These are phyloP conservation scores for Aplidium turbinatum DNA, from an alignment of 23 tunicate species.

Conservation along the genomic window DNA sequence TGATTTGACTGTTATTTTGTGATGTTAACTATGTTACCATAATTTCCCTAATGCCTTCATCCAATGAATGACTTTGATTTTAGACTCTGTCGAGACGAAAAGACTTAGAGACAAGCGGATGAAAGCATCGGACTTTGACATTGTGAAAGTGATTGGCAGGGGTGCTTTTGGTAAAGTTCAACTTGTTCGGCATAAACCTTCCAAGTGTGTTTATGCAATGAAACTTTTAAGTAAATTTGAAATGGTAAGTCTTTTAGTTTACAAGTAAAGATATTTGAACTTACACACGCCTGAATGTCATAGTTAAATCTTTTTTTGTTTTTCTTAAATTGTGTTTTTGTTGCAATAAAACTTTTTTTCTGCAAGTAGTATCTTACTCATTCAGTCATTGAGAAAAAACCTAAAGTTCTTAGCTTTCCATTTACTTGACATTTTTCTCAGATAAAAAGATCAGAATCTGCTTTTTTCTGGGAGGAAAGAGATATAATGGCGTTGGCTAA, in stretches of 20 bases:
- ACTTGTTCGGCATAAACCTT: slow-evolving; percentile 82
- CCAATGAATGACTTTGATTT: background rate
- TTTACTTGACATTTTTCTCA: slow-evolving; percentile 26
- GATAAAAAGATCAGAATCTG: slow-evolving; percentile 97
- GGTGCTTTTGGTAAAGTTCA: slow-evolving; percentile 99
- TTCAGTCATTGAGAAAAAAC: too few species aligned
- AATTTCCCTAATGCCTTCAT: background rate
- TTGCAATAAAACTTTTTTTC: too few species aligned
- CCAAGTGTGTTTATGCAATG: slow-evolving; percentile 89
- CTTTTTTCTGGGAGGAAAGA: slow-evolving; percentile 98
- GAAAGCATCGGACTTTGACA: slow-evolving; percentile 69
- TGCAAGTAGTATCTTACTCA: too few species aligned
- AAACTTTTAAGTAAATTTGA: slow-evolving; percentile 88
- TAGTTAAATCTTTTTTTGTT: too few species aligned
- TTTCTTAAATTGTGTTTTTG: too few species aligned
- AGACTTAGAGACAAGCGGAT: slow-evolving; percentile 66
- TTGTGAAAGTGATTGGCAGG: slow-evolving; percentile 91
- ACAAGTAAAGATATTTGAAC: too few species aligned
- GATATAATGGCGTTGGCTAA: slow-evolving; percentile 93
- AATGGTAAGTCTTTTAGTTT: slow-evolving; percentile 59
- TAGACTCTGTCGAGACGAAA: slow-evolving; percentile 53
- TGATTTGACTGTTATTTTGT: too few species aligned
- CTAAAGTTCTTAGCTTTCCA: too few species aligned
- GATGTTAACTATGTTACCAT: too few species aligned
- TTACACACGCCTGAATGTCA: too few species aligned